Percentiles rank a stretch among this genome's conserved stretches.
Conservation (phyloP, 2,888 invertebrate species). For the Leucania comma region DNA sequence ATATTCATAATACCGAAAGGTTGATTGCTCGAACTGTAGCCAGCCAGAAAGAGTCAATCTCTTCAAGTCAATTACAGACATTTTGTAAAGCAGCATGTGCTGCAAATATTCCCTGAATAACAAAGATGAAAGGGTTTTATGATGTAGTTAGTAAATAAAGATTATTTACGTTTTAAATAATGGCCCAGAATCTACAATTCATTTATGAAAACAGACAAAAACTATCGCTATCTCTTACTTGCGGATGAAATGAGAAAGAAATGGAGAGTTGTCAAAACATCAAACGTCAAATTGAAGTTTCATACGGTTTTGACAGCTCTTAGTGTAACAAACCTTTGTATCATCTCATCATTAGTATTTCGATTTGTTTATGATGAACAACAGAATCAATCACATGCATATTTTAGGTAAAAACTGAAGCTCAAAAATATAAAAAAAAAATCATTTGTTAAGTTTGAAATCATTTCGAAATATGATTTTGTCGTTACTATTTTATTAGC, state of each 20-base stretch:
- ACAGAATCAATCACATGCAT: not conserved
- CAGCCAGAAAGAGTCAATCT: slow-evolving; percentile 3
- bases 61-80: slow-evolving; percentile 6
- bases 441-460: slow-evolving; percentile 14
- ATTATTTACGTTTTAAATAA: not conserved
- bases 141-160: slow-evolving; percentile 3
- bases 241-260: not conserved
- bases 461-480: slow-evolving; percentile 25
- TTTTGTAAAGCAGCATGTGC: not conserved
- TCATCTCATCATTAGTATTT: not conserved
- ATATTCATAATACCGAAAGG: slow-evolving; percentile 18
- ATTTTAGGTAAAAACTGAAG: slow-evolving; percentile 14
- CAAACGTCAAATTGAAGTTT: too few species aligned
- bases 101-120: not conserved
- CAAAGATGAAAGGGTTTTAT: not conserved
- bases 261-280: not conserved
- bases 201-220: not conserved
- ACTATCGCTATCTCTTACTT: not conserved
- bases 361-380: not conserved
- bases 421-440: not conserved
- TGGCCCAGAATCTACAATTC: slow-evolving; percentile 3
- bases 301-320: not conserved
- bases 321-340: not conserved
- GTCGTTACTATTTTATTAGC: slow-evolving; percentile 4
- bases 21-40: not conserved